These are phyloP conservation scores for Drosophila gaucha DNA, from an alignment of 2,888 invertebrate species.

Conservation along the genomic window DNA sequence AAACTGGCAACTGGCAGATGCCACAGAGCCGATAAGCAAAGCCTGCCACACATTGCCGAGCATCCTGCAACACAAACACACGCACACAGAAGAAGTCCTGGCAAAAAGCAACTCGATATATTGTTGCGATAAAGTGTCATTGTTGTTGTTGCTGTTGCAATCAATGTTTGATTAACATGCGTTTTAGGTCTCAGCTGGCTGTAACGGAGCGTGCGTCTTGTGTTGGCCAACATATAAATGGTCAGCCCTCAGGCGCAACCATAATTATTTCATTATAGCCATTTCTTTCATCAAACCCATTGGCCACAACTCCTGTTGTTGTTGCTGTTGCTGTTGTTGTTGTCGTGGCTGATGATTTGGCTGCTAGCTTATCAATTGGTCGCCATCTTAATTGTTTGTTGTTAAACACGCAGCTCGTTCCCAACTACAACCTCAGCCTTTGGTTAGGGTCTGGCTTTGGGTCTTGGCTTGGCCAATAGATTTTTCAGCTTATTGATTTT, in stretches of 20 bases:
- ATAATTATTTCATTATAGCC: slow-evolving; percentile 82
- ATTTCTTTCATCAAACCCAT: slow-evolving; percentile 76
- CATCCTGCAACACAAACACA: slow-evolving; percentile 20
- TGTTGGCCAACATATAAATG: slow-evolving; percentile 58
- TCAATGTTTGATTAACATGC: slow-evolving; percentile 70
- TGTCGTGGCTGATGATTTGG: slow-evolving; percentile 70
- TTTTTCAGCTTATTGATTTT: slow-evolving; percentile 76
- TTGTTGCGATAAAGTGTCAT: slow-evolving; percentile 68
- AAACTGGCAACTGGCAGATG: slow-evolving; percentile 63
- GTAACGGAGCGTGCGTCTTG: slow-evolving; percentile 36
- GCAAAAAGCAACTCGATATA: slow-evolving; percentile 50
- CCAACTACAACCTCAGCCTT: slow-evolving; percentile 29
- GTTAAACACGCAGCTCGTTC: slow-evolving; percentile 77
- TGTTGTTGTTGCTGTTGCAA: slow-evolving; percentile 57
- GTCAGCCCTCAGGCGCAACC: slow-evolving; percentile 67
- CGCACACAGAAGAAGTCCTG: slow-evolving; percentile 31
- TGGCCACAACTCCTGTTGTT: slow-evolving; percentile 69
- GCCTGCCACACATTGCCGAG: slow-evolving; percentile 43
- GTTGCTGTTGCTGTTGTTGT: slow-evolving; percentile 53
- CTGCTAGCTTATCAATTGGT: slow-evolving; percentile 75
- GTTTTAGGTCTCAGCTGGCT: slow-evolving; percentile 59
- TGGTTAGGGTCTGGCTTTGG: not conserved
- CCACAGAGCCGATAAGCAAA: slow-evolving; percentile 61
- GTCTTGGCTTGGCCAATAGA: slow-evolving; percentile 53
- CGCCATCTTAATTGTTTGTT: slow-evolving; percentile 82